Base-by-base conservation (phyloP, 2,888 invertebrate genomes). In the Eupithecia vulgata region DNA sequence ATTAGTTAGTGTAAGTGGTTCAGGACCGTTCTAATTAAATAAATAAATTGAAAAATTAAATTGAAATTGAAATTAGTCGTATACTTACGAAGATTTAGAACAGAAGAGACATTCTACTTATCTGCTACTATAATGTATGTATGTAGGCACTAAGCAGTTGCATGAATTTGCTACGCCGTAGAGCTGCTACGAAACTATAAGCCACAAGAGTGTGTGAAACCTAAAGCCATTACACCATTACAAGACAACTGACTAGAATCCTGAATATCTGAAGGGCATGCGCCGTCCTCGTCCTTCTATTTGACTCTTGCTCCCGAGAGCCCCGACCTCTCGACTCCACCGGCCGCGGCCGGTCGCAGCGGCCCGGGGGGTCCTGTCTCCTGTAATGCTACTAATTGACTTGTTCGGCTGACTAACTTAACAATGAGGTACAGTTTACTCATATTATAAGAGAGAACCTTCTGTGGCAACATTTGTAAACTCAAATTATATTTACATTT, bases 101-200 rank as follows among this genome's bases (percentile, higher is more conserved):
- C 30, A 30, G 30, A 30, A 30, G 2, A 30, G 30, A 3, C 30
- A 3, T 30, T 30, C 30, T 1, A 30, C 30, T 4, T 30, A 30
- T 30, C 30, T 30, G 4, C 30, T 30, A 30, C 4, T 30, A 3
- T 30, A 30, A 30, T 30, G 4, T 40, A 12, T n/a, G n/a, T n/a
- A n/a, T 40, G 13, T 13, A 10, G 8, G 13, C 12, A 40, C n/a
- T 48, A 48, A 3, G 30, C 30, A 48, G 45, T 45, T 45, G 30
- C 59, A 30, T 30, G 30, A 52, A 52, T 10, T 52, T 12, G 71
- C 71, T 64, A 65, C 67, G 64, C 35, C 72, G 68, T 69, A 69
- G 66, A 34, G 37, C 68, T 45, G 68, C 72, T 69, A 69, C 72
- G 45, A n/a, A 48, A 48, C 2, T 48, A 13, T 3, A 15, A 57